These are phyloP conservation scores for Andricus grossulariae DNA, from an alignment of 1,140 invertebrate genomes.

Conservation along the genomic window DNA sequence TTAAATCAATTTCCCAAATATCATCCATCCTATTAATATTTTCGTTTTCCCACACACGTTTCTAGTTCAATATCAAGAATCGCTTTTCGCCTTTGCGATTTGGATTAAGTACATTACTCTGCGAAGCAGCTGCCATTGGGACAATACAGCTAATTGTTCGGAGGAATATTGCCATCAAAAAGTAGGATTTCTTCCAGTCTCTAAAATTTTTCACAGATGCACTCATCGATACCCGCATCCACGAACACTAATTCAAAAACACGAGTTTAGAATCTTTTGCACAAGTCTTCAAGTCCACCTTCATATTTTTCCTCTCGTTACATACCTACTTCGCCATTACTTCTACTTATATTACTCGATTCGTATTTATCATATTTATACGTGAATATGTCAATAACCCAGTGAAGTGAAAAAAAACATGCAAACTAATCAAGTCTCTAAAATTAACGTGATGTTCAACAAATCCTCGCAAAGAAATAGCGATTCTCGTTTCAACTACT, in stretches of 20 bases:
- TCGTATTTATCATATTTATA: slow-evolving; percentile 57
- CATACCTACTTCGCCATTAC: slow-evolving; percentile 54
- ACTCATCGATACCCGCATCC: slow-evolving; percentile 27
- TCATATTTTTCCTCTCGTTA: slow-evolving; percentile 48
- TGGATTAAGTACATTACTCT: slow-evolving; percentile 7
- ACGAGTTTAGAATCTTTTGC: slow-evolving; percentile 32
- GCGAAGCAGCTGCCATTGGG: slow-evolving; percentile 15
- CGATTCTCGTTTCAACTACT: slow-evolving; percentile 9
- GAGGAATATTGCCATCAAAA: slow-evolving; percentile 26
- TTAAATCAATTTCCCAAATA: background rate
- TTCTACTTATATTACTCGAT: slow-evolving; percentile 61
- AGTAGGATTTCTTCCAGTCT: background rate
- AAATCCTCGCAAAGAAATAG: background rate
- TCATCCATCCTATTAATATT: background rate
- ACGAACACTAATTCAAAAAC: slow-evolving; percentile 31
- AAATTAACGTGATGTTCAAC: background rate
- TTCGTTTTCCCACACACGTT: background rate
- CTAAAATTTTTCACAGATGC: slow-evolving; percentile 8
- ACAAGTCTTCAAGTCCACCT: slow-evolving; percentile 46
- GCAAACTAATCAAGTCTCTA: background rate
- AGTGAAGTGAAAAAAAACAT: slow-evolving; percentile 53
- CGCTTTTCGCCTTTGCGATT: background rate
- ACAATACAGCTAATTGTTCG: slow-evolving; percentile 13
- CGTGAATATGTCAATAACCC: slow-evolving; percentile 50
- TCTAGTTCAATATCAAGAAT: slow-evolving; percentile 24